Evolutionary conservation across 2,888 invertebrate species (phyloP), one percentile per base, ranked within the genome.

Genomic region (Pegoplata infirma): DNA sequence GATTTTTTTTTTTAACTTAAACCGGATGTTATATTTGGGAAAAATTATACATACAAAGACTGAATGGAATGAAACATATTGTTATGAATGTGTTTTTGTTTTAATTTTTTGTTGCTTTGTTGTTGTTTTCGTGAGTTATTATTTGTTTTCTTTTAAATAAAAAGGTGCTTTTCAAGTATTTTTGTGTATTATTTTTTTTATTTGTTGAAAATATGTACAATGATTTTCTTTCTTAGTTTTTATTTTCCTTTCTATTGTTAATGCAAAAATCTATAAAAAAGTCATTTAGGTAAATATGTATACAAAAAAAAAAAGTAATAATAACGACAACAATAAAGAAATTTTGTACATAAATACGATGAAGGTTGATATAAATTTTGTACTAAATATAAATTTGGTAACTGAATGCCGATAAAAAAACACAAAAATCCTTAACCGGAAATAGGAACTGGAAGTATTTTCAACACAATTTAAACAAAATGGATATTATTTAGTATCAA

Each of bases 21-120:
- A 69, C 53, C 64, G 78, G 74, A 74, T 74, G 69, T 74, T 69
- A 28, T 61, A 64, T 69, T 69, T 78, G 58, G 40, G 12, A 61
- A 23, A 49, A 73, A 64, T 73, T 56, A 73, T 53, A 53, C 68
- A 63, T 44, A 69, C 1, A 46, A 44, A 23, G 46, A n/a, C 53
- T 17, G 10, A 59, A 32, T 28, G 25, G 16, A 28, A 61, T 16
- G 49, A 28, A 64, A 23, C 36, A 76, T 58, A 59, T 64, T 76
- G 58, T 66, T 51, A 23, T 58, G 21, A 69, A 69, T 40, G 5
- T 8, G 23, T 14, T 0, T 25, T 55, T 49, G n/a, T 17, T 46
- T 44, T 61, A n/a, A 4, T 21, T 32, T 55, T 28, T 5, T 63
- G n/a, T 49, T 32, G n/a, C 63, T 56, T 61, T 63, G 5, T 46